phyloP scores from a whole-genome alignment of 64 coral and sea anemone species.

The Trachythela sp. region DNA sequence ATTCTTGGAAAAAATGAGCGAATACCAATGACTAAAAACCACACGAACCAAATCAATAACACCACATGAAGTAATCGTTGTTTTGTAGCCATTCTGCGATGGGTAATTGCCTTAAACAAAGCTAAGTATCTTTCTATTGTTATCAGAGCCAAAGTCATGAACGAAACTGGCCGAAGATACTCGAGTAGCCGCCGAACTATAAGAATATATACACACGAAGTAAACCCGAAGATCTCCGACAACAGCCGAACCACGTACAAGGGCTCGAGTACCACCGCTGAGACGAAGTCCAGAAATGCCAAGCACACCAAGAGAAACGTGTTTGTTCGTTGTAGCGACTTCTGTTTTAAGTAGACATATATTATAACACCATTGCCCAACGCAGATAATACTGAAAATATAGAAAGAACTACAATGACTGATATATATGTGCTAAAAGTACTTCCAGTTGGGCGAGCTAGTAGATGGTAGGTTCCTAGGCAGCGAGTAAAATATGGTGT shows the following conservation, averaged over 20 bases:
- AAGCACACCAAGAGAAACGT: not conserved
- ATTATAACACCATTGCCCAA: not conserved
- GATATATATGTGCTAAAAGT: not conserved
- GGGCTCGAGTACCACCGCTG: not conserved
- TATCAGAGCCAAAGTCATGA: not conserved
- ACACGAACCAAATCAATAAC: not conserved
- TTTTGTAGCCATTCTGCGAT: slow-evolving; percentile 3
- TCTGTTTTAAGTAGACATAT: not conserved
- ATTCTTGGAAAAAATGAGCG: not conserved
- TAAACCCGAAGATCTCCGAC: slow-evolving; percentile 2
- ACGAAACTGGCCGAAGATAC: slow-evolving; percentile 1
- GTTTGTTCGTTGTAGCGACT: not conserved
- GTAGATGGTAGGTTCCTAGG: not conserved
- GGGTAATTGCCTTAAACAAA: not conserved
- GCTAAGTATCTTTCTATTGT: not conserved
- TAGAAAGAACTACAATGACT: not conserved
- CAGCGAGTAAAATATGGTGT: not conserved
- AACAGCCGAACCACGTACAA: not conserved
- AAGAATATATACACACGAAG: not conserved
- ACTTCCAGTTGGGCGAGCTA: not conserved
- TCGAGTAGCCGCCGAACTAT: not conserved
- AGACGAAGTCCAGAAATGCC: not conserved
- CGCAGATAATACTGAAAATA: not conserved
- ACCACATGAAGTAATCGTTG: not conserved
- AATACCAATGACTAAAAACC: not conserved